Conservation (phyloP, 2,888 invertebrate genomes). For the Mellilla xanthometata region DNA sequence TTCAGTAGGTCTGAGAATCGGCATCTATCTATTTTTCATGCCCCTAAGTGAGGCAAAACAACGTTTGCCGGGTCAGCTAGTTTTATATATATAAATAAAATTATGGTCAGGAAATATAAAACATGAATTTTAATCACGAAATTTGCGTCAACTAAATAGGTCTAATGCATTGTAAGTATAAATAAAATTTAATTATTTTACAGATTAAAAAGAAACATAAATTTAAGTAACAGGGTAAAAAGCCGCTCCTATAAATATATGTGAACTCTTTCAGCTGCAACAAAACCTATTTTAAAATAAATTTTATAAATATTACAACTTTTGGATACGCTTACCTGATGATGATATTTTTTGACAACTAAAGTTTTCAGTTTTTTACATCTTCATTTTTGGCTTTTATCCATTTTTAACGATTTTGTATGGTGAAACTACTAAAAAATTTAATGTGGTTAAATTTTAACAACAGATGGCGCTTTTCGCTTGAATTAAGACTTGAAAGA, state of each 20-base stretch:
- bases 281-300: slow-evolving; percentile 39
- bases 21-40: too few species aligned
- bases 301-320: slow-evolving; percentile 42
- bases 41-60: too few species aligned
- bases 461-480: slow-evolving; percentile 8
- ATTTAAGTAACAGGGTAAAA: slow-evolving; percentile 49
- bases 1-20: too few species aligned
- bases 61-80: too few species aligned
- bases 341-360: slow-evolving; percentile 59
- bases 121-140: too few species aligned
- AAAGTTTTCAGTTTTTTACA: slow-evolving; percentile 35
- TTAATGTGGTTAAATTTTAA: too few species aligned
- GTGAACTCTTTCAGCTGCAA: slow-evolving; percentile 20
- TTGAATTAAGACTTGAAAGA: slow-evolving; percentile 8
- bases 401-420: slow-evolving; percentile 39
- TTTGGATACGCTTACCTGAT: slow-evolving; percentile 63
- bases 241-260: slow-evolving; percentile 39
- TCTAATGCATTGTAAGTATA: too few species aligned
- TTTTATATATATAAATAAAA: too few species aligned
- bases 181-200: background rate
- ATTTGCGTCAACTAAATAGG: too few species aligned
- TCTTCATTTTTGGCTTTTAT: slow-evolving; percentile 39
- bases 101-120: too few species aligned
- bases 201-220: background rate
- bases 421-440: too few species aligned